These are phyloP conservation scores for Epinephelus cyanopodus DNA, from an alignment of 2,113 vertebrate species.

Conservation along the genomic window DNA sequence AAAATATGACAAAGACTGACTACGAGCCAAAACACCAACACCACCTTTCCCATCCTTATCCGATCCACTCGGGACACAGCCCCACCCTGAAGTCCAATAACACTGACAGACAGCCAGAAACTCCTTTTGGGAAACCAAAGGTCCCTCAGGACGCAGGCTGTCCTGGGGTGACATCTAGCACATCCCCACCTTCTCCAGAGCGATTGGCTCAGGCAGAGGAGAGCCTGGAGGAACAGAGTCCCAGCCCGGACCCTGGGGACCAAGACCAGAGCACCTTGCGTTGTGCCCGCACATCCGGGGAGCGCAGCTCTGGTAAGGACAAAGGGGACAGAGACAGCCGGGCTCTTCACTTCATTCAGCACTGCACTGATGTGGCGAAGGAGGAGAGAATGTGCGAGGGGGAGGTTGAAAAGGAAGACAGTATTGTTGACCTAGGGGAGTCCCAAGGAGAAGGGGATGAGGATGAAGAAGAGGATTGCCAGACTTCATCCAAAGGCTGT, in stretches of 20 bases:
- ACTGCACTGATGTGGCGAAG: conserved; percentile 62
- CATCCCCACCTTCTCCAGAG: conserved; percentile 43
- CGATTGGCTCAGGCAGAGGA: conserved; percentile 53
- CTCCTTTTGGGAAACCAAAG: conserved; percentile 61
- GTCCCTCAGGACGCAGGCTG: conserved; percentile 56
- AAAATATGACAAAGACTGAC: conserved; percentile 70
- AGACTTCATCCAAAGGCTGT: conserved; percentile 85
- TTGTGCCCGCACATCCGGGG: conserved; percentile 82
- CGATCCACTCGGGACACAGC: conserved; percentile 52
- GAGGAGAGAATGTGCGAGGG: conserved; percentile 50
- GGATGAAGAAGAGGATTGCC: conserved; percentile 77
- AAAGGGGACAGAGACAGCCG: conserved; percentile 49
- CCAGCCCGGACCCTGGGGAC: conserved; percentile 68
- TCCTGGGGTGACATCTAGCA: conserved; percentile 25
- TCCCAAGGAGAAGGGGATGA: conserved; percentile 80
- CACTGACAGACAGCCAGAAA: conserved; percentile 64
- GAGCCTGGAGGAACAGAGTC: conserved; percentile 63
- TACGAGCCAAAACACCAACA: conserved; percentile 73
- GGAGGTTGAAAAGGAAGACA: conserved; percentile 74
- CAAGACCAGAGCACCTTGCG: conserved; percentile 82
- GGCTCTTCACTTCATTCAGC: conserved; percentile 31
- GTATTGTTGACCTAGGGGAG: conserved; percentile 79
- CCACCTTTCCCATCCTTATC: conserved; percentile 60
- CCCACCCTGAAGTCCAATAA: conserved; percentile 56
- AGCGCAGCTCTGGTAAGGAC: conserved; percentile 75